Conservation (phyloP, 2,797 vertebrate genomes). For the Schizopygopsis malacanthus region DNA sequence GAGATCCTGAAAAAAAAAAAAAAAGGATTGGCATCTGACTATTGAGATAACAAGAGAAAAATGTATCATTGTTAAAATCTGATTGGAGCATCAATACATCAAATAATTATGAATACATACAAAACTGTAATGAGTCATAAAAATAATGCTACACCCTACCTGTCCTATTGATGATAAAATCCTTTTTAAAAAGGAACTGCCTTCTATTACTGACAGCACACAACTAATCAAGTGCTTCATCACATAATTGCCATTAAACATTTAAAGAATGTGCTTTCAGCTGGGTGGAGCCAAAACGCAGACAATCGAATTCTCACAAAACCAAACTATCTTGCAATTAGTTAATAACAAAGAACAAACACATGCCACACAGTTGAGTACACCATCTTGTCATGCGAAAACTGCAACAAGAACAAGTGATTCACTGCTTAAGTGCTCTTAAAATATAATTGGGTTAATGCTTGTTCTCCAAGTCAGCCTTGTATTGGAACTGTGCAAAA, state of each 20-base stretch:
- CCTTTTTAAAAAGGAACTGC: neutral
- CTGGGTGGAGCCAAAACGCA: slow-evolving; percentile 4
- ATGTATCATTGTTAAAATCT: neutral
- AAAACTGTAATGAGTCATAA: slow-evolving; percentile 7
- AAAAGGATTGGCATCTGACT: neutral
- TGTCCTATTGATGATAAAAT: neutral
- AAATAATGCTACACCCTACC: neutral
- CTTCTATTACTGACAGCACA: neutral
- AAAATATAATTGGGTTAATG: neutral
- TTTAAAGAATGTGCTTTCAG: neutral
- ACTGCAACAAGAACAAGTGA: neutral
- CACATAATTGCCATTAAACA: slow-evolving; percentile 29
- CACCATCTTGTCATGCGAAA: neutral
- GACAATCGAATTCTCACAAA: slow-evolving; percentile 14
- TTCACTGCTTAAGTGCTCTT: neutral
- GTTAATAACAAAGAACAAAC: slow-evolving; percentile 15
- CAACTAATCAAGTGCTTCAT: neutral
- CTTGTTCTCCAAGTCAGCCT: neutral
- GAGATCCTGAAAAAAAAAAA: neutral
- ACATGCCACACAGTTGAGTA: slow-evolving; percentile 23
- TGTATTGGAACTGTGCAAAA: neutral
- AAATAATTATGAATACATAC: neutral
- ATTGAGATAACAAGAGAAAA: neutral
- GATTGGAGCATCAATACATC: neutral
- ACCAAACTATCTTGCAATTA: slow-evolving; percentile 19